Base-by-base conservation (phyloP, 2,113 vertebrate genomes). In the Gallinago paraguaiae region DNA sequence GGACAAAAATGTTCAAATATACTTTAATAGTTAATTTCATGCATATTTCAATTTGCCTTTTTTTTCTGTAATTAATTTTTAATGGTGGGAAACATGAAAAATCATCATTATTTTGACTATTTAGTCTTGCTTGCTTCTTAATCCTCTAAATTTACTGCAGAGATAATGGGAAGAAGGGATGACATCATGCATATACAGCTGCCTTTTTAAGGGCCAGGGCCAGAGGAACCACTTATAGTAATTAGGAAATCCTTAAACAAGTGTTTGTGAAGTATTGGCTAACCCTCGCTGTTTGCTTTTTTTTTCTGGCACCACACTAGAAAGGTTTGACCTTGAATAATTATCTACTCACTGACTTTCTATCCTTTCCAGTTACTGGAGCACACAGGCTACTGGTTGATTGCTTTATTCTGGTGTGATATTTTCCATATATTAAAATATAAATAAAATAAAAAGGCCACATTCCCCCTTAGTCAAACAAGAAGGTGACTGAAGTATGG, bases 181-280 rank as follows among this genome's bases (percentile, higher is more conserved):
- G 99, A 99, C 99, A 99, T 99, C 99, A 98, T 95, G 98, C 97
- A 90, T 97, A 97, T 97, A 97, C 97, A 98, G 97, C 98, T 97
- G 98, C 97, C 98, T 99, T 99, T 95, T 99, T 98, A 99, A 99
- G 98, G 98, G 98, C 98, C 97, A 98, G 98, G 98, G 98, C 98
- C 98, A 97, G 98, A 99, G 98, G 98, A 99, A 98, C 98, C 99
- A 99, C 99, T 99, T 99, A 99, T 95, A 98, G 98, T 99, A 99
- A 99, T 99, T 99, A 99, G 99, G 99, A 99, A 99, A 99, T 99
- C 99, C 99, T 99, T 99, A 99, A 99, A 99, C 98, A 99, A 99
- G 98, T 98, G 98, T 99, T 99, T 99, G 98, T 98, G 98, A 99
- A 99, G 98, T 98, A 98, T 98, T 98, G 98, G 98, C 98, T 99